These are phyloP conservation scores for Muscicapa striata DNA, from an alignment of 2,797 vertebrate species.

Conservation along the genomic window DNA sequence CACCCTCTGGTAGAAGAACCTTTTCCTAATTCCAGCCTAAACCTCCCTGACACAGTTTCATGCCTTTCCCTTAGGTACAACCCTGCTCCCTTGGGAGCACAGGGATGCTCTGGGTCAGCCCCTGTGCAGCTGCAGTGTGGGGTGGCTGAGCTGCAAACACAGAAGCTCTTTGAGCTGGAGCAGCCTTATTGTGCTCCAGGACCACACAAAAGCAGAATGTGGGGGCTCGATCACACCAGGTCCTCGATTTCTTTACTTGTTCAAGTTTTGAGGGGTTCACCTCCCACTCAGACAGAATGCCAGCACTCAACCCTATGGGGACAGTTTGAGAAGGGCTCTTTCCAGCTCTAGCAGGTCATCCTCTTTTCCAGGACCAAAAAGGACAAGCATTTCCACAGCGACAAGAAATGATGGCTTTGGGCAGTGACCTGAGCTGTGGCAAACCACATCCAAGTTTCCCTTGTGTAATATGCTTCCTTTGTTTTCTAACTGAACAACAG, in stretches of 20 bases:
- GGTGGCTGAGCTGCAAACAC: neutral
- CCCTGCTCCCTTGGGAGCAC: neutral
- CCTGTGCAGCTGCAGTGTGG: accelerated
- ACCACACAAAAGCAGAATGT: accelerated
- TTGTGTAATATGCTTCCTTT: accelerated
- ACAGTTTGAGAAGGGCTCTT: accelerated
- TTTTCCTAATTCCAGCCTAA: neutral
- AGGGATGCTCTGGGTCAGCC: accelerated
- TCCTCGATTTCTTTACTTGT: accelerated
- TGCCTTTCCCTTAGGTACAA: neutral
- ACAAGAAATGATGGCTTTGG: neutral
- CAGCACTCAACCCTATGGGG: neutral
- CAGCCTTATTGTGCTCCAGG: neutral
- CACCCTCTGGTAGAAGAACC: accelerated
- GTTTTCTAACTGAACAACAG: neutral
- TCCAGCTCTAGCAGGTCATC: neutral
- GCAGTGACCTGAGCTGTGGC: neutral
- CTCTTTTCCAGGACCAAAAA: neutral
- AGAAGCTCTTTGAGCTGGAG: neutral
- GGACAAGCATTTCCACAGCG: neutral
- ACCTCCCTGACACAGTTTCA: neutral
- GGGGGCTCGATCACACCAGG: neutral
- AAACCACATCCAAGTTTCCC: neutral
- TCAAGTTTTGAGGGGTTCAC: neutral
- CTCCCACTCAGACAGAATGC: neutral